Conservation (phyloP, 2,113 vertebrate genomes). For the Sinocyclocheilus anshuiensis region DNA sequence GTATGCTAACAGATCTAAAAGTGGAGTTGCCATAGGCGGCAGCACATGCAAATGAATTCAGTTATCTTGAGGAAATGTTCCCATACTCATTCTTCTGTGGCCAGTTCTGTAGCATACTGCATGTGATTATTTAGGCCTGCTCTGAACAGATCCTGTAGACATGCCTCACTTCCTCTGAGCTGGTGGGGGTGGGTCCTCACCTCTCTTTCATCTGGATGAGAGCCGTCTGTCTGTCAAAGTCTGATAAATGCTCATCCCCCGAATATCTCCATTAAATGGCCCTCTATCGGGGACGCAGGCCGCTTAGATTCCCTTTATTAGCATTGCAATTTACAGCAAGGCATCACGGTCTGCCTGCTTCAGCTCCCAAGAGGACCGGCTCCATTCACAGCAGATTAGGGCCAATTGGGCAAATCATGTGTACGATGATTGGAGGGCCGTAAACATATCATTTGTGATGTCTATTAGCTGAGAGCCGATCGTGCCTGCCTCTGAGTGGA, state of each 20-base stretch:
- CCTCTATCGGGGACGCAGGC: conserved; percentile 67
- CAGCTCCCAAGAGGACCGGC: conserved; percentile 67
- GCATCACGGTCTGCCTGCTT: conserved; percentile 62
- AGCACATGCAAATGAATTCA: conserved; percentile 35
- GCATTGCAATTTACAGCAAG: conserved; percentile 73
- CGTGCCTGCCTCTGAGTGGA: conserved; percentile 47
- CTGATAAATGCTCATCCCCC: conserved; percentile 78
- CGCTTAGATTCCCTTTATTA: conserved; percentile 67
- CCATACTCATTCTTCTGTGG: background rate
- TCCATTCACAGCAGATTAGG: conserved; percentile 73
- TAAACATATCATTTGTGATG: conserved; percentile 63
- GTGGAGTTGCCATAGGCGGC: background rate
- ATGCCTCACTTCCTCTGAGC: conserved; percentile 51
- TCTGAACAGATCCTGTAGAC: conserved; percentile 49
- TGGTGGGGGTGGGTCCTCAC: conserved; percentile 20
- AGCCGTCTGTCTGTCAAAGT: conserved; percentile 69
- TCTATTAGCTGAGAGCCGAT: conserved; percentile 49
- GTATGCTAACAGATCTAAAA: conserved; percentile 27
- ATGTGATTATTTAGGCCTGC: conserved; percentile 44
- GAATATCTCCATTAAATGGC: conserved; percentile 82
- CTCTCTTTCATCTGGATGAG: conserved; percentile 43
- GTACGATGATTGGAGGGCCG: conserved; percentile 65
- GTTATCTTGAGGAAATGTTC: conserved; percentile 41
- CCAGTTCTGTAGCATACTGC: conserved; percentile 47
- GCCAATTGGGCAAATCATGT: conserved; percentile 71